These are phyloP conservation scores for Petrocephalus zakoni DNA, from an alignment of 2,113 vertebrate genomes.

Conservation along the genomic window DNA sequence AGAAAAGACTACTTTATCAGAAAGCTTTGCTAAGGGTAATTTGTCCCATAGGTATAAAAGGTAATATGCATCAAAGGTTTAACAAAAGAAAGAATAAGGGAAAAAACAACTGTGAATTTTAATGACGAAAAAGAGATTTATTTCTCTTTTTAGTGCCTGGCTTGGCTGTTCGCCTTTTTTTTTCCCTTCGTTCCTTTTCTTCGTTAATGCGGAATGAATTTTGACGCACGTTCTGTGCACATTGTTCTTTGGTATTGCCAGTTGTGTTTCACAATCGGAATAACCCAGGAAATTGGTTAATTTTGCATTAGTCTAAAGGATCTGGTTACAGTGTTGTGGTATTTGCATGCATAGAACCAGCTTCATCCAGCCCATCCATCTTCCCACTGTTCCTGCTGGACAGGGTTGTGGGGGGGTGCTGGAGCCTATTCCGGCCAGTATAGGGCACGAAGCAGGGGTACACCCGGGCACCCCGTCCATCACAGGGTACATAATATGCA, in stretches of 20 bases:
- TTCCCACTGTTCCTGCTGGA: neutral
- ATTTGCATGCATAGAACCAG: neutral
- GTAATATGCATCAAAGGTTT: neutral
- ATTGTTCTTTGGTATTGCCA: neutral
- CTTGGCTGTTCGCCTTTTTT: neutral
- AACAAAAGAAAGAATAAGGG: neutral
- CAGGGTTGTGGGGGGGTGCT: neutral
- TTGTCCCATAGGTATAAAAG: slow-evolving; percentile 9
- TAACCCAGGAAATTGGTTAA: neutral
- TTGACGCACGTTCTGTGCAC: neutral
- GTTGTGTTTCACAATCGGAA: neutral
- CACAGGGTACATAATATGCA: neutral
- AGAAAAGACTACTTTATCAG: neutral
- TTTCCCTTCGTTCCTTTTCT: neutral
- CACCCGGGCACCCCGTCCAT: neutral
- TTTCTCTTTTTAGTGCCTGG: neutral
- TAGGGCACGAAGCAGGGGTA: neutral
- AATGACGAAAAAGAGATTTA: slow-evolving; percentile 3
- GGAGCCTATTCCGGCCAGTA: neutral
- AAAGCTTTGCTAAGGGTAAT: slow-evolving; percentile 1
- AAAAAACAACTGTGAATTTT: neutral
- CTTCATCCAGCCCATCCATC: neutral
- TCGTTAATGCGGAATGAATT: neutral
- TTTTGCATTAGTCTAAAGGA: neutral
- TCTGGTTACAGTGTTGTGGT: neutral